Base-by-base conservation (phyloP, 2,113 vertebrate species). In the Seriola quinqueradiata region DNA sequence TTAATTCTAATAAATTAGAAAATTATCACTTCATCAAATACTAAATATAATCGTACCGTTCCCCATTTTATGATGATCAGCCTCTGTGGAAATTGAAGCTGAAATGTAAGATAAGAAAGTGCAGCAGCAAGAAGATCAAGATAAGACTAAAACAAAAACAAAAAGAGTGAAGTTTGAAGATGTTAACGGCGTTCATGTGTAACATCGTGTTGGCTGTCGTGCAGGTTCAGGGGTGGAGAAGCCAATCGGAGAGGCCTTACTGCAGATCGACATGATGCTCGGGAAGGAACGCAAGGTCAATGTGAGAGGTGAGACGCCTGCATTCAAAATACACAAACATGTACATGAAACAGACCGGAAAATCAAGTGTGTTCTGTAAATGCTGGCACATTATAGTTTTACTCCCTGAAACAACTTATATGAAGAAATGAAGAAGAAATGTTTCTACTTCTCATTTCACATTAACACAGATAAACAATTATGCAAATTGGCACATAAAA, bases 221-320 rank as follows among this genome's bases (percentile, higher is more conserved):
- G 65, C 93, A 99, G 98, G 96, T n/a, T 95, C 96, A 0, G 97
- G 97, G 58, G 95, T 98, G 70, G 97, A 99, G 73, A 96, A 97
- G 82, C 96, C 97, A 0, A 97, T 99, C 63, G 98, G 98, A 25
- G 98, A 99, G 92, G 96, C 96, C 32, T 92, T 97, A 57, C 95
- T 99, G 90, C 98, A 99, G 92, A 93, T 99, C 0, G 97, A 99
- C 87, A 92, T 97, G 87, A 95, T 96, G 87, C 97, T 97, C 14
- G 96, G 96, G 72, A 99, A 97, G 17, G 98, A 99, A 50, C 98
- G 98, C 81, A 99, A 99, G 87, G 95, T 99, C 92, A 95, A 91
- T 0, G 95, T 99, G 87, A 97, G 96, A 97, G 98, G 98, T 99
- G 91, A 79, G 92, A 58, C 10, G 1, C 1, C 10, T 16, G 32